Conservation (phyloP, 2,797 vertebrate species). For the Eulemur albifrons region DNA sequence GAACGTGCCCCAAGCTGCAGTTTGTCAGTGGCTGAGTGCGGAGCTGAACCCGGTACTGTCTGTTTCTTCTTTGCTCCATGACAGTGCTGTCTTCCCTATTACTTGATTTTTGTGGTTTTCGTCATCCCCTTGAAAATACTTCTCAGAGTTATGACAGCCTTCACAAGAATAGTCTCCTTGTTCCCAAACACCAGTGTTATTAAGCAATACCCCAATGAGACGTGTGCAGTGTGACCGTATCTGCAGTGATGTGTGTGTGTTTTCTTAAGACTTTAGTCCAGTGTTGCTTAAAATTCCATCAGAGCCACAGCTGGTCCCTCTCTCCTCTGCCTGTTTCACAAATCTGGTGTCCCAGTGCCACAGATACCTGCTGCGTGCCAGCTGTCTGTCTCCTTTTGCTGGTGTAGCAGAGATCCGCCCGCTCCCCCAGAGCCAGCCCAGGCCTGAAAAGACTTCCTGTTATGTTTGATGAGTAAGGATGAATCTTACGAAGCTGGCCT, state of each 20-base stretch:
- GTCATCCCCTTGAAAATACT: not conserved
- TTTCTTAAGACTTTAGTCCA: not conserved
- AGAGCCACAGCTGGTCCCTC: not conserved
- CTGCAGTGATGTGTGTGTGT: not conserved
- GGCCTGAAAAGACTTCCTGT: constrained; percentile 24
- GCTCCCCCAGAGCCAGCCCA: not conserved
- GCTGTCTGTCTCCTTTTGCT: not conserved
- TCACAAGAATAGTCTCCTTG: not conserved
- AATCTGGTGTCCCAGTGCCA: not conserved
- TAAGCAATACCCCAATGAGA: not conserved
- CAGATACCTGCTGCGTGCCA: rapidly evolving
- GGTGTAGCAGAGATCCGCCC: not conserved
- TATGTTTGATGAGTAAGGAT: constrained; percentile 38
- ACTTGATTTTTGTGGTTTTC: not conserved
- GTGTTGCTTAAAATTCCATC: not conserved
- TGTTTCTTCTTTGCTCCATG: not conserved
- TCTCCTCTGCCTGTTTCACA: not conserved
- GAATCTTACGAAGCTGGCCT: not conserved
- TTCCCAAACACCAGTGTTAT: not conserved
- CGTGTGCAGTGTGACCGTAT: not conserved
- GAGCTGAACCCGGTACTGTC: not conserved
- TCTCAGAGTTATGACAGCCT: not conserved
- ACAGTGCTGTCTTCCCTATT: not conserved
- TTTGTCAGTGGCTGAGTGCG: not conserved
- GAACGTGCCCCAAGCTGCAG: not conserved